A percentile compares a stretch with the other conserved stretches of the same genome.
Conservation (phyloP, 2,888 invertebrate genomes). For the Podotricha telesiphe region DNA sequence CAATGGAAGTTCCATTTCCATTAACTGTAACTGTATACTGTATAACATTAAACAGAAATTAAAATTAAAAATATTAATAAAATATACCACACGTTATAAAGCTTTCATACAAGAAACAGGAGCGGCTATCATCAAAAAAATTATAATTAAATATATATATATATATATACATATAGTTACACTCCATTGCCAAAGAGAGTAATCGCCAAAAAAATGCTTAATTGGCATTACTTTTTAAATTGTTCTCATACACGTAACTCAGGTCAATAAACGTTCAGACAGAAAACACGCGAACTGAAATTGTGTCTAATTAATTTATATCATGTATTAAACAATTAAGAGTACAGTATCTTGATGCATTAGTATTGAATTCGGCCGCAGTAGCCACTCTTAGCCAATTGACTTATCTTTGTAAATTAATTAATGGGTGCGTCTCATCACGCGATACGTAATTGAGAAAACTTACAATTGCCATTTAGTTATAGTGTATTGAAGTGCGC, state of each 20-base stretch:
- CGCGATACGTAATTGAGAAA: conserved; percentile 71
- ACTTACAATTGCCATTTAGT: conserved; percentile 32
- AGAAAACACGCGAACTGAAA: conserved; percentile 74
- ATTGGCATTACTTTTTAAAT: conserved; percentile 64
- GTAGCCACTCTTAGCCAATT: conserved; percentile 67
- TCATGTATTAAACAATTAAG: conserved; percentile 83
- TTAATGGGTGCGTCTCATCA: conserved; percentile 73
- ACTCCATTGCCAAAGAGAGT: conserved; percentile 46
- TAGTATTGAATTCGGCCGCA: conserved; percentile 75
- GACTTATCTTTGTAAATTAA: conserved; percentile 79
- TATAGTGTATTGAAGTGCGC: conserved; percentile 26
- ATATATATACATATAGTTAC: conserved; percentile 35
- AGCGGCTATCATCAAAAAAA: conserved; percentile 35
- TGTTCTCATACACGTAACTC: conserved; percentile 59
- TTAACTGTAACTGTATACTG: too few species aligned
- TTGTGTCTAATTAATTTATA: conserved; percentile 82
- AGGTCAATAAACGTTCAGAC: conserved; percentile 60
- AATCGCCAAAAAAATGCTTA: conserved; percentile 56
- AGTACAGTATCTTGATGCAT: conserved; percentile 76
- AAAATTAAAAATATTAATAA: background rate
- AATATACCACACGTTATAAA: background rate
- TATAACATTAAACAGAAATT: too few species aligned
- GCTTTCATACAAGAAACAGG: conserved; percentile 22
- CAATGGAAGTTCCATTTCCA: too few species aligned
- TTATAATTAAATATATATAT: conserved; percentile 37